Conservation (phyloP, 1,140 invertebrate species). For the Penaeus vannamei region DNA sequence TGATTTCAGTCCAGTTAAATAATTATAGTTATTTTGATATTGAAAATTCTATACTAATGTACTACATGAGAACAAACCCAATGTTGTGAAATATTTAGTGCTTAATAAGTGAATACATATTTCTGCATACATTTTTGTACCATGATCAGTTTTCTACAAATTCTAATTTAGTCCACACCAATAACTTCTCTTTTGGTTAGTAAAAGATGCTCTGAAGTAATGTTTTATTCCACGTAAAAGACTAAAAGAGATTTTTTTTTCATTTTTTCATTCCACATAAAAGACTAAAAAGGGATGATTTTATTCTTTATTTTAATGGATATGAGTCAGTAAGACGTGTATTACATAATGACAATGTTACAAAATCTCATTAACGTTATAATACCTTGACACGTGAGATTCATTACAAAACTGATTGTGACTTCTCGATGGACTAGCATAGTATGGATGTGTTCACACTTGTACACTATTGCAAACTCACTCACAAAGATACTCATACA, state of each 20-base stretch:
- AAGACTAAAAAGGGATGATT: slow-evolving; percentile 54
- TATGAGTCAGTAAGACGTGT: slow-evolving; percentile 38
- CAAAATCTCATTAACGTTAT: slow-evolving; percentile 21
- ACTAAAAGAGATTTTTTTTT: slow-evolving; percentile 45
- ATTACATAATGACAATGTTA: slow-evolving; percentile 40
- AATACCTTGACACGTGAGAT: slow-evolving; percentile 40
- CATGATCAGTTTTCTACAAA: too few relatives aligned
- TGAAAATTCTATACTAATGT: too few relatives aligned
- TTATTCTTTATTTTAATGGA: slow-evolving; percentile 39
- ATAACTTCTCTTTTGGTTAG: not conserved
- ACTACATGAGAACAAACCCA: too few relatives aligned
- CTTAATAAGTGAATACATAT: too few relatives aligned
- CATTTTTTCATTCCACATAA: slow-evolving; percentile 50
- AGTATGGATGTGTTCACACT: too few relatives aligned
- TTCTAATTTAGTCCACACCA: too few relatives aligned
- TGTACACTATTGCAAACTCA: too few relatives aligned
- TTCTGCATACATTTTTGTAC: too few relatives aligned
- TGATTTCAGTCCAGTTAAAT: too few relatives aligned
- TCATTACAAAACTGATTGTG: slow-evolving; percentile 44
- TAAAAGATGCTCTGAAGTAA: slow-evolving; percentile 24
- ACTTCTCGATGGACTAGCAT: slow-evolving; percentile 1
- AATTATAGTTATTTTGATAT: too few relatives aligned
- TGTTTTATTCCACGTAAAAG: slow-evolving; percentile 57
- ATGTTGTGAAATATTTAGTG: too few relatives aligned
- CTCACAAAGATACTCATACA: too few relatives aligned